Percentiles rank a stretch among this genome's conserved stretches.
Conservation (phyloP, 2,888 invertebrate species). For the Emmelina monodactyla region DNA sequence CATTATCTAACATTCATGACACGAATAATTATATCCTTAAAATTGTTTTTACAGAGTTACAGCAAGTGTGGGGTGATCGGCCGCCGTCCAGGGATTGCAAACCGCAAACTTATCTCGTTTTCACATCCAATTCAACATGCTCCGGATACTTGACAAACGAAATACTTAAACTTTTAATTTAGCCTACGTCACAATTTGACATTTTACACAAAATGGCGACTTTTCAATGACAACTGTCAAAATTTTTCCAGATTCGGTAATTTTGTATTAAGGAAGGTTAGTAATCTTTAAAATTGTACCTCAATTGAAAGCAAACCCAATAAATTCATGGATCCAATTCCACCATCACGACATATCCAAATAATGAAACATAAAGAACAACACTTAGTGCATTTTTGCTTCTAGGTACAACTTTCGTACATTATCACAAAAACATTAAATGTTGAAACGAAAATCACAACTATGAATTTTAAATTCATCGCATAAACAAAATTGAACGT, state of each 20-base stretch:
- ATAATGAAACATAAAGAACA: conserved; percentile 39
- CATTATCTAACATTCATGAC: no score
- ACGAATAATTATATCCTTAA: no score
- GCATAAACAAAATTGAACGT: conserved; percentile 34
- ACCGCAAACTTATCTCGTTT: conserved; percentile 53
- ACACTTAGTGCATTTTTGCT: conserved; percentile 61
- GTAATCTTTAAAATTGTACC: conserved; percentile 54
- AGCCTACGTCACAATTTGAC: no score
- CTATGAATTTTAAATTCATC: conserved; percentile 66
- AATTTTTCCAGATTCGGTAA: no score
- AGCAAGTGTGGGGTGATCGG: conserved; percentile 39
- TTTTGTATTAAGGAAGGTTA: no score
- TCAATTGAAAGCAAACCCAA: conserved; percentile 38
- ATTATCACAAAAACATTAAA: conserved; percentile 63
- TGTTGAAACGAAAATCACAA: conserved; percentile 66
- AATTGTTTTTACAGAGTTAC: conserved; percentile 21
- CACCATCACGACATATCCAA: conserved; percentile 8
- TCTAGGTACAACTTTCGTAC: conserved; percentile 28
- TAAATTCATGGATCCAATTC: conserved; percentile 27
- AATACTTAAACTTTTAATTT: no score
- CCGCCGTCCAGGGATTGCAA: conserved; percentile 42
- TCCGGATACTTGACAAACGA: neutral
- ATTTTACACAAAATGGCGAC: no score
- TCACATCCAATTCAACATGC: conserved; percentile 53
- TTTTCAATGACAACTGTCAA: no score